These are phyloP conservation scores for Nematolebias whitei DNA, from an alignment of 2,113 vertebrate species.

Conservation along the genomic window DNA sequence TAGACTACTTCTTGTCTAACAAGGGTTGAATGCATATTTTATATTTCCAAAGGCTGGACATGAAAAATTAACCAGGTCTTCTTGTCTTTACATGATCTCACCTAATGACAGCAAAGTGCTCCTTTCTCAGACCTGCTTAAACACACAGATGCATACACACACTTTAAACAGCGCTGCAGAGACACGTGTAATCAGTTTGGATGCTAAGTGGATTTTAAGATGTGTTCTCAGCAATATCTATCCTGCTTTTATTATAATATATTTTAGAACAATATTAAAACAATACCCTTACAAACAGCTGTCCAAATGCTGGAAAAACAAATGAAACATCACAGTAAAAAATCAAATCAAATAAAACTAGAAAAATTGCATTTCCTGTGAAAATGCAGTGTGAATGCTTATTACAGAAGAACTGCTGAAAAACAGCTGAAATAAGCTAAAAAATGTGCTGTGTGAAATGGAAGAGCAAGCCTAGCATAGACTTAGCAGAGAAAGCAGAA, in stretches of 20 bases:
- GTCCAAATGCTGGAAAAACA: constrained; percentile 6
- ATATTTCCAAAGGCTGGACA: constrained; percentile 67
- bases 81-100: constrained; percentile 70
- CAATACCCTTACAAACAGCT: constrained; percentile 11
- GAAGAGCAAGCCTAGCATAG: too few relatives aligned
- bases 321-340: neutral
- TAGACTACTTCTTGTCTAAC: constrained; percentile 68
- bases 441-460: too few relatives aligned
- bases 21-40: constrained; percentile 71
- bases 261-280: neutral
- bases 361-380: too few relatives aligned
- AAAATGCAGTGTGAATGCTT: too few relatives aligned
- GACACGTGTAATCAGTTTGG: constrained; percentile 39
- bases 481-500: too few relatives aligned
- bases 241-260: constrained; percentile 4
- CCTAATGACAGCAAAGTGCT: constrained; percentile 73
- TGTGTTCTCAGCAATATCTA: neutral
- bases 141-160: constrained; percentile 39
- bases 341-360: too few relatives aligned
- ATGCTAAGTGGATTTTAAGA: constrained; percentile 58
- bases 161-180: constrained; percentile 30
- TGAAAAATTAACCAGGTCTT: constrained; percentile 73
- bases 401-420: too few relatives aligned
- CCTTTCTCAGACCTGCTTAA: constrained; percentile 30
- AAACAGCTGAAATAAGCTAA: too few relatives aligned